Conservation (phyloP, 1,140 invertebrate species). For the Sinonovacula constricta region DNA sequence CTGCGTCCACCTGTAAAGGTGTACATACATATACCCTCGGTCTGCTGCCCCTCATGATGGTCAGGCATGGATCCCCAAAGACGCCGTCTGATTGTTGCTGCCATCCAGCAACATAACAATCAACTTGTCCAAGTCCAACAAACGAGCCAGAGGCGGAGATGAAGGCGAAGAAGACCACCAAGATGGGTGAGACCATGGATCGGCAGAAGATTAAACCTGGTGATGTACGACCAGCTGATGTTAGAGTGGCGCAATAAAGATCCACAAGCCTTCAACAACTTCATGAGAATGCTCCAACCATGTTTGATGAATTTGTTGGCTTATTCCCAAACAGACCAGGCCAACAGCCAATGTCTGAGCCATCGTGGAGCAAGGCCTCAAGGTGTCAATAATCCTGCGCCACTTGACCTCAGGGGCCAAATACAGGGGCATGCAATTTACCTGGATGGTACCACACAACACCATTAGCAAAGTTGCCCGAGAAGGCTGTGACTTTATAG, state of each 20-base stretch:
- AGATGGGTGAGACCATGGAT: constrained; percentile 31
- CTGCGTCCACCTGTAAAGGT: too few relatives aligned
- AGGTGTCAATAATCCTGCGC: constrained; percentile 54
- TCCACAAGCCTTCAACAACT: constrained; percentile 47
- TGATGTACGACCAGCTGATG: constrained; percentile 40
- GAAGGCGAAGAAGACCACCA: constrained; percentile 15
- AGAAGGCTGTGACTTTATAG: constrained; percentile 47
- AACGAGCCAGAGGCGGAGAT: constrained; percentile 15
- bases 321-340: constrained; percentile 22
- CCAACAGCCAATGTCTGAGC: constrained; percentile 33
- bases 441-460: constrained; percentile 52
- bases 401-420: constrained; percentile 54
- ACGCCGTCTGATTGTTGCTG: constrained; percentile 14
- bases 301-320: constrained; percentile 51
- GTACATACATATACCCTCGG: too few relatives aligned
- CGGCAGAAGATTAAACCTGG: constrained; percentile 8
- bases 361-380: constrained; percentile 88
- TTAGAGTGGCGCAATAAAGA: constrained; percentile 25
- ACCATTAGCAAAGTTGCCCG: constrained; percentile 47
- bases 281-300: constrained; percentile 46
- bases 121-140: constrained; percentile 33
- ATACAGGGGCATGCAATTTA: constrained; percentile 47
- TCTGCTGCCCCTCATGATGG: too few relatives aligned
- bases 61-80: constrained; percentile 28
- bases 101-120: constrained; percentile 24